These are phyloP conservation scores for Pelodiscus sinensis DNA, from an alignment of 2,113 vertebrate species.

Conservation along the genomic window DNA sequence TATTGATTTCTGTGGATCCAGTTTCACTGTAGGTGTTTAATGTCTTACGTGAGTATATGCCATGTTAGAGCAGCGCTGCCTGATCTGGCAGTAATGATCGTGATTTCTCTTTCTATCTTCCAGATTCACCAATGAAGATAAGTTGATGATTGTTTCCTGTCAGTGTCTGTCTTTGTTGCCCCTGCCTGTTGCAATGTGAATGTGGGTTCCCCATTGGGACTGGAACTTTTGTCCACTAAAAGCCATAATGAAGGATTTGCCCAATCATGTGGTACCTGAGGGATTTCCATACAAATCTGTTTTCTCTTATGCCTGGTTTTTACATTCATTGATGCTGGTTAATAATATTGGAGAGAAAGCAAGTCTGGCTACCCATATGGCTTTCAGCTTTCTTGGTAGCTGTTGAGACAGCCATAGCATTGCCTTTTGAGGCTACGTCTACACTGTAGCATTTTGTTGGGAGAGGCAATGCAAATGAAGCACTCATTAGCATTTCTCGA, in stretches of 20 bases:
- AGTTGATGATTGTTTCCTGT: background rate
- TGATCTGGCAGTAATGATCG: background rate
- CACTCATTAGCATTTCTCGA: too few species aligned
- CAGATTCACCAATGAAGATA: background rate
- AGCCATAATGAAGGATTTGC: background rate
- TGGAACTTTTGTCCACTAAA: background rate
- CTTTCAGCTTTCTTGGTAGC: background rate
- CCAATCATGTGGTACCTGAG: background rate
- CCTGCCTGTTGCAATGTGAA: background rate
- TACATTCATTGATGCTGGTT: background rate
- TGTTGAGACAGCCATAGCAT: background rate
- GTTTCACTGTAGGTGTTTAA: background rate
- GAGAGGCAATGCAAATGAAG: too few species aligned
- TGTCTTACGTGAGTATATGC: background rate
- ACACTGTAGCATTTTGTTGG: too few species aligned
- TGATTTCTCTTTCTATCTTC: background rate
- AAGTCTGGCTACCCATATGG: accelerated
- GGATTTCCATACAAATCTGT: background rate
- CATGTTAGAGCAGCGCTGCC: background rate
- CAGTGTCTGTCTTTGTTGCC: background rate
- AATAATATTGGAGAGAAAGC: background rate
- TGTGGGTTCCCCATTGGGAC: background rate
- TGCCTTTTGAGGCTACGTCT: too few species aligned
- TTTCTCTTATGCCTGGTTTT: accelerated
- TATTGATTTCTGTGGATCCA: conserved; percentile 16